phyloP scores from a whole-genome alignment of 2,113 vertebrate genomes.

The Limanda limanda region DNA sequence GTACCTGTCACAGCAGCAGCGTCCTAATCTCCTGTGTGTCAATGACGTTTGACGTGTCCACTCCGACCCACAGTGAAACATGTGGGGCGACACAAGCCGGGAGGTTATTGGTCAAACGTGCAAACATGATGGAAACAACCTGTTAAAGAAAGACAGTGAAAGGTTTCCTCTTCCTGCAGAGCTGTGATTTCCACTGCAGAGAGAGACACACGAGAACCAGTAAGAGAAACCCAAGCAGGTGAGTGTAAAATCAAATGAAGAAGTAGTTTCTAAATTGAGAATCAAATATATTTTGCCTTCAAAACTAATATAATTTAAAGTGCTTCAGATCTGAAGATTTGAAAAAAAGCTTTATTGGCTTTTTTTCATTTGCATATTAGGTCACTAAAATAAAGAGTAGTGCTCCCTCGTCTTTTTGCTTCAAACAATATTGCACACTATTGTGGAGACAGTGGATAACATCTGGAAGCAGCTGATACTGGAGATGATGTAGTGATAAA shows the following conservation, averaged over 20 bases:
- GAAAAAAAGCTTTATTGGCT: slow-evolving; percentile 35
- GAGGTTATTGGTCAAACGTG: slow-evolving; percentile 3
- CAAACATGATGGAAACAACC: not conserved
- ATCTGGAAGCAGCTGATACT: slow-evolving; percentile 30
- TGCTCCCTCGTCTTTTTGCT: slow-evolving; percentile 23
- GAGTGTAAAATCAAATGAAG: slow-evolving; percentile 22
- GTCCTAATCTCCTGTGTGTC: not conserved
- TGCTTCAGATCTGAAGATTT: slow-evolving; percentile 52
- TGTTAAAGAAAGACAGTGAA: slow-evolving; percentile 4
- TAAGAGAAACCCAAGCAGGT: slow-evolving; percentile 2
- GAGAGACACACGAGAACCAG: not conserved
- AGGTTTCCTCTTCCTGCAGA: slow-evolving; percentile 6
- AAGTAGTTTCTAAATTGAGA: slow-evolving; percentile 32
- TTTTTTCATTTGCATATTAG: slow-evolving; percentile 58
- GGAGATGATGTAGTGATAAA: slow-evolving; percentile 29
- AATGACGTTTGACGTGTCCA: not conserved
- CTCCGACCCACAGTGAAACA: not conserved
- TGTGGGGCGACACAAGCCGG: not conserved
- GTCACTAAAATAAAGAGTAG: slow-evolving; percentile 19
- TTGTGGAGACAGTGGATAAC: slow-evolving; percentile 15
- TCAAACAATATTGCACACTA: slow-evolving; percentile 41
- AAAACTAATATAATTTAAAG: slow-evolving; percentile 58
- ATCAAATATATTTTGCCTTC: slow-evolving; percentile 28
- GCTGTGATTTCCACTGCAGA: not conserved
- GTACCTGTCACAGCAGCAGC: not conserved